Evolutionary conservation across 2,113 vertebrate genomes (phyloP).

Genomic region (Phalacrocorax pelagicus): DNA sequence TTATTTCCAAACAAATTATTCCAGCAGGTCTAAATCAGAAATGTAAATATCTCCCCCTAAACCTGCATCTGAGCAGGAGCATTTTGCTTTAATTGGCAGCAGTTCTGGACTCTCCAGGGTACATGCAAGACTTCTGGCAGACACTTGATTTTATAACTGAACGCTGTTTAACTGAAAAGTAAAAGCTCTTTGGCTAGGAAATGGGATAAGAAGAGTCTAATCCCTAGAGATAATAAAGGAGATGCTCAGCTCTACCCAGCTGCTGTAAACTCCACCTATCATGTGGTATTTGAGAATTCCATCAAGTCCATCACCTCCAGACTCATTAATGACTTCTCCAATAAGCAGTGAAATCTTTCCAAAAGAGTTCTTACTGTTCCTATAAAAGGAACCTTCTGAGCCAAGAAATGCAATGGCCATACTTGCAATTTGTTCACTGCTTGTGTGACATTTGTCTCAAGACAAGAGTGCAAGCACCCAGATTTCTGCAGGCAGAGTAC

Average conservation of each 20-base stretch:
- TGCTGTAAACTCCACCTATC: constrained; percentile 25
- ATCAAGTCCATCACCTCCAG: background rate
- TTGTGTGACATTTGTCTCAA: background rate
- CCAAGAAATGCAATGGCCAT: background rate
- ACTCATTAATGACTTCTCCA: constrained; percentile 25
- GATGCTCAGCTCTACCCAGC: background rate
- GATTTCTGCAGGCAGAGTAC: background rate
- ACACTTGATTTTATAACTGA: constrained; percentile 53
- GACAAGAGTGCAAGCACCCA: background rate
- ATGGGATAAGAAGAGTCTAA: constrained; percentile 36
- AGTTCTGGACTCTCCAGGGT: background rate
- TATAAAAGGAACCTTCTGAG: background rate
- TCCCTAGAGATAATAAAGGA: constrained; percentile 22
- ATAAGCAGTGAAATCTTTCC: constrained; percentile 40
- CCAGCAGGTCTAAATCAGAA: background rate
- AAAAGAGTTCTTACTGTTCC: background rate
- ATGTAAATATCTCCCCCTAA: constrained; percentile 1
- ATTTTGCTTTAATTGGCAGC: constrained; percentile 16
- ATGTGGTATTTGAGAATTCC: constrained; percentile 32
- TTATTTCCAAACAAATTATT: background rate
- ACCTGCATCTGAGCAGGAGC: background rate
- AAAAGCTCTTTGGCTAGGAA: constrained; percentile 53
- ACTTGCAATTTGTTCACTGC: background rate
- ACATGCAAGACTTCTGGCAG: constrained; percentile 13
- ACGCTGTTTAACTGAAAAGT: constrained; percentile 51